These are phyloP conservation scores for Plectropomus leopardus DNA, from an alignment of 2,113 vertebrate species.

Conservation along the genomic window DNA sequence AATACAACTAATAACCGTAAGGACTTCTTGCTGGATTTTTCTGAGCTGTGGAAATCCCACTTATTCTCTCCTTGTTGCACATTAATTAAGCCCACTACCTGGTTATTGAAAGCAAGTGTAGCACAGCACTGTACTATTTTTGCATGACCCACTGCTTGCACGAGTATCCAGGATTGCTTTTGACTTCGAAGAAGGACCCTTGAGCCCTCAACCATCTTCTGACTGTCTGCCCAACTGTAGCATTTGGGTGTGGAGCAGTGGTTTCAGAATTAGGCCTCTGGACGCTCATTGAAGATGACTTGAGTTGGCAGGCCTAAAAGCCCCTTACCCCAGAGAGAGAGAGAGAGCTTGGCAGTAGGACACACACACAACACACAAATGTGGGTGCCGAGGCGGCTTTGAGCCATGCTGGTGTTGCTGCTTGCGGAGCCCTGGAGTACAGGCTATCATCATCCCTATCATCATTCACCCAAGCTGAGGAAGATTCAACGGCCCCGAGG, in stretches of 20 bases:
- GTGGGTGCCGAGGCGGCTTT: slow-evolving; percentile 67
- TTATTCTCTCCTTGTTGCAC: background rate
- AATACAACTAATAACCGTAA: slow-evolving; percentile 27
- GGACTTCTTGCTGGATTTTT: slow-evolving; percentile 48
- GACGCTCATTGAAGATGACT: slow-evolving; percentile 77
- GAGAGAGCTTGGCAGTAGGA: slow-evolving; percentile 62
- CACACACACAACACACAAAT: slow-evolving; percentile 63
- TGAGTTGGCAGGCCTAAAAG: slow-evolving; percentile 79
- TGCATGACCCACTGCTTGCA: slow-evolving; percentile 72
- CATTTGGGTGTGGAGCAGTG: slow-evolving; percentile 60
- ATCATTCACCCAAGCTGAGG: slow-evolving; percentile 76
- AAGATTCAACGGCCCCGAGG: slow-evolving; percentile 68
- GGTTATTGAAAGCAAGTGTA: slow-evolving; percentile 32
- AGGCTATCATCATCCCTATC: slow-evolving; percentile 79
- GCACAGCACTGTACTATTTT: slow-evolving; percentile 37
- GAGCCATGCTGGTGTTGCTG: slow-evolving; percentile 80
- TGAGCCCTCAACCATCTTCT: slow-evolving; percentile 65
- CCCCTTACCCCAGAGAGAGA: slow-evolving; percentile 62
- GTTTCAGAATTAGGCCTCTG: slow-evolving; percentile 71
- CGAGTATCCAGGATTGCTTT: slow-evolving; percentile 67
- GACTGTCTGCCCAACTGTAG: slow-evolving; percentile 70
- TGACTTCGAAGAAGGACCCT: slow-evolving; percentile 74
- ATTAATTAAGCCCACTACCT: slow-evolving; percentile 53
- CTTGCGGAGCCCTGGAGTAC: slow-evolving; percentile 74
- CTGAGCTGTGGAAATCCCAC: slow-evolving; percentile 31